Percentiles rank a stretch among this genome's conserved stretches.
phyloP scores from a whole-genome alignment of 2,797 vertebrate genomes.

The Pangasius krempfi region DNA sequence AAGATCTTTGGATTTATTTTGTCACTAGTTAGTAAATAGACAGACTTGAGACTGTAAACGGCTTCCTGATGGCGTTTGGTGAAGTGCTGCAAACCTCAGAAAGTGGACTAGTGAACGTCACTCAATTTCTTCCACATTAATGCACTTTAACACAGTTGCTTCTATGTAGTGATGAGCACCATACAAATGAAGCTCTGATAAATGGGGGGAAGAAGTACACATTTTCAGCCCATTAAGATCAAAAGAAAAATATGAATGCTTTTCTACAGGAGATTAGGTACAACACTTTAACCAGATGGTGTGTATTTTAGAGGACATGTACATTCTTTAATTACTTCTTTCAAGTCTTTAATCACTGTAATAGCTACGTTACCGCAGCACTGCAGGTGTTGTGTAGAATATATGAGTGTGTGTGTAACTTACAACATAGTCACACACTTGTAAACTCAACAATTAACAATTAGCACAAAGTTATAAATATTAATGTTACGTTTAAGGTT shows the following conservation, averaged over 20 bases:
- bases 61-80: neutral
- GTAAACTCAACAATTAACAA: neutral
- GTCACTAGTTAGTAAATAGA: conserved; percentile 22
- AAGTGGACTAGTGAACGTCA: neutral
- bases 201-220: conserved; percentile 19
- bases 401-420: neutral
- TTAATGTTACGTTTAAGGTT: neutral
- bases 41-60: neutral
- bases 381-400: conserved; percentile 32
- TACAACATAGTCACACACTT: neutral
- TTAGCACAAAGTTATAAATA: neutral
- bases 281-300: conserved; percentile 47
- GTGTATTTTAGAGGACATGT: conserved; percentile 51
- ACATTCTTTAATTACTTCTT: conserved; percentile 46
- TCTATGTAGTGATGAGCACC: conserved; percentile 20
- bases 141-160: conserved; percentile 29
- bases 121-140: conserved; percentile 1
- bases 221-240: conserved; percentile 39
- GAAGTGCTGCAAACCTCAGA: neutral
- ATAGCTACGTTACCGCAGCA: conserved; percentile 31
- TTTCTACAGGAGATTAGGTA: conserved; percentile 47
- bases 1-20: conserved; percentile 41
- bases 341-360: conserved; percentile 46
- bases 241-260: conserved; percentile 27
- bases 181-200: conserved; percentile 33